Evolutionary conservation across 2,888 invertebrate genomes (phyloP), one percentile per base, ranked within the genome.

Genomic region (Ormyrus pomaceus): DNA sequence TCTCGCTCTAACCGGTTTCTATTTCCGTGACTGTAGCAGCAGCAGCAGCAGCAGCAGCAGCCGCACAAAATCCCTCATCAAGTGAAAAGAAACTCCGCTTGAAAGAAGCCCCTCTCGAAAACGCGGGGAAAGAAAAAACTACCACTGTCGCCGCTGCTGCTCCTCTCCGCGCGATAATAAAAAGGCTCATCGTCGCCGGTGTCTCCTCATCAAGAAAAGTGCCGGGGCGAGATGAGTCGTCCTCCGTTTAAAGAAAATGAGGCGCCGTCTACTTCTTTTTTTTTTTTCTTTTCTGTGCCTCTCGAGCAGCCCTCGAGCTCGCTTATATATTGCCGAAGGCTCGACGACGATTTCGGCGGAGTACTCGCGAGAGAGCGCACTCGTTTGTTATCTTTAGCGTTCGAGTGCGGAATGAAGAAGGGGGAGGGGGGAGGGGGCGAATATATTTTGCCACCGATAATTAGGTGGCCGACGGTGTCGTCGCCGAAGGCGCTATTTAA

Each of bases 141-240:
- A 6, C 13, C 34, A 34, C 34, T 34, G 34, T 34, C 34, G 34
- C 34, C 34, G 34, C 34, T 34, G 34, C 45, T 56, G 19, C 10
- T 45, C 19, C 19, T 46, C 11, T 64, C 46, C 8, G 61, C 62
- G 19, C 8, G 55, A 56, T 50, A 56, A 65, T 65, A 64, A 71
- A 59, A 65, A 73, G 59, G 64, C 73, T 65, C 62, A 46, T 46
- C 56, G 55, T 56, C 13, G 62, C 45, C 55, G 19, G 68, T 46
- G 69, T 9, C 19, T n/a, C 50, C 73, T 73, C 73, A 73, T 73
- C 73, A 73, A 56, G 73, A 73, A 73, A 73, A 73, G 73, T 73
- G 73, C 73, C 65, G 65, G 56, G 34, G 34, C 34, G 34, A 11
- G 51, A 61, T 11, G 69, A 69, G 69, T 66, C 69, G 5, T 59